Evolutionary conservation across 2,113 vertebrate species (phyloP), one percentile per base, ranked within the genome.

Genomic region (Syngnathus typhle): DNA sequence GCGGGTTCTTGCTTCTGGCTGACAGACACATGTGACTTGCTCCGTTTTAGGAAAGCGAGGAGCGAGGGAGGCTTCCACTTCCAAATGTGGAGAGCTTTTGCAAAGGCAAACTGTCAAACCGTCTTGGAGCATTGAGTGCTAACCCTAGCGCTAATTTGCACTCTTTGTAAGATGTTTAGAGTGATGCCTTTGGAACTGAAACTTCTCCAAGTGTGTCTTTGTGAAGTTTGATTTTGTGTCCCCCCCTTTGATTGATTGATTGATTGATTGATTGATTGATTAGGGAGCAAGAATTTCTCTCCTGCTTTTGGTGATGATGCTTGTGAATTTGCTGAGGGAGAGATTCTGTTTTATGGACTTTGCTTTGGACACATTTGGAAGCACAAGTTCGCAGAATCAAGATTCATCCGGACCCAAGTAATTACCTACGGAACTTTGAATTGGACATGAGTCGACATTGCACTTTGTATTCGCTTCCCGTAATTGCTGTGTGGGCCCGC

Each of bases 21-120:
- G 72, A 71, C 81, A 13, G 44, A 64, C 70, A 80, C 2, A 36
- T 81, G 81, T 52, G 18, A 74, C 54, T 44, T 79, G 65, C 38
- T 67, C 60, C 69, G 38, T 73, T 67, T 23, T 15, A 43, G 46
- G 13, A 41, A 6, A 18, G 27, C 27, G 27, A 32, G 27, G 27
- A 32, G 27, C 2, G 37, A 64, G 5, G 54, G 49, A 81, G 61
- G 60, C 55, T 64, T 19, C 27, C 52, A 39, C 43, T 27, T 65
- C 61, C 69, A 67, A 83, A 82, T 82, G 41, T 75, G 71, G 68
- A 77, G 60, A 36, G 54, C 62, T 73, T 79, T 73, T 16, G 27
- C 27, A 32, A 32, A 32, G 27, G 3, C 27, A 3, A 32, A 19
- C 47, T 51, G 16, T n/a, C 2, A 46, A 51, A 51, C 6, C 7